Evolutionary conservation across 2,113 vertebrate species (phyloP), one percentile per base, ranked within the genome.

Genomic region (Eubucco bourcierii): DNA sequence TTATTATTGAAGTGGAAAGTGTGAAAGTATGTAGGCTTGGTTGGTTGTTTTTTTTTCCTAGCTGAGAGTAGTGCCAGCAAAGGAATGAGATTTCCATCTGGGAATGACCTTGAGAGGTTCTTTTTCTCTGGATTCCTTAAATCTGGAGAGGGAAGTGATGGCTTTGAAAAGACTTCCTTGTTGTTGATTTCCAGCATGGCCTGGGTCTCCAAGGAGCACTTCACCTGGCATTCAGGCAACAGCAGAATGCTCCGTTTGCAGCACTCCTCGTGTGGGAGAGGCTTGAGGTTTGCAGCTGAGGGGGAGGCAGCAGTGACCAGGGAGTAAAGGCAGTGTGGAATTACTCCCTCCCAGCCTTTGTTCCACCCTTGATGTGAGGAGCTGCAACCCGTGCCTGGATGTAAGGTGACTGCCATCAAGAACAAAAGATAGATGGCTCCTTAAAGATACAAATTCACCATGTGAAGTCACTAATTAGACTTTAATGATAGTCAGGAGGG

Each of bases 401-500:
- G 17, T 80, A 67, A 84, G 90, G 80, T 93, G 65, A 78, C 76
- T 80, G 58, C 81, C 24, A 33, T 55, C 89, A 83, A 88, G 84
- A 85, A 39, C 85, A 56, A 56, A 28, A 27, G 28, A 56, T 65
- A 90, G 17, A 37, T 37, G 24, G 52, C 60, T 95, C 86, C 94
- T 66, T 94, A 94, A 94, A 81, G 87, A 84, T 83, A 80, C 93
- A 80, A 88, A 81, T 93, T 87, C 56, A 65, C 81, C 50, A 31
- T 44, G 64, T 29, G 88, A 94, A 90, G 94, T 44, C 47, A 50
- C 87, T 97, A 96, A 97, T 96, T 96, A 95, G 6, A 37, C 94
- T 98, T 97, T 96, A 80, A 96, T 93, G 95, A 76, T 17, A 92
- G 93, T 93, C 96, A 88, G 84, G 65, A 97, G 97, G 93, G 93